Evolutionary conservation across 2,888 invertebrate genomes (phyloP).

Genomic region (Branchellion lobata): DNA sequence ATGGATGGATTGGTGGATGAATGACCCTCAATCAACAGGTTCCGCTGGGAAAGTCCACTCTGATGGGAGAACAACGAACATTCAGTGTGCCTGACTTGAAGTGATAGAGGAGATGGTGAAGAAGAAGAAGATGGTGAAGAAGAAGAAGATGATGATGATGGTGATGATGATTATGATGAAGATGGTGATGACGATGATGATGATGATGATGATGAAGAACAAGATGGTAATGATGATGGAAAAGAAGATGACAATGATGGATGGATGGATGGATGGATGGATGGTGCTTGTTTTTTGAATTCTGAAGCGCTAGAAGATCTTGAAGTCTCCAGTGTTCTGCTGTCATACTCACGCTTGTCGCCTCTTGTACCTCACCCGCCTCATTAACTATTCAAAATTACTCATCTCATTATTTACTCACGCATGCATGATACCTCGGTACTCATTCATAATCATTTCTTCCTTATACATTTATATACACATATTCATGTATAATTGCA

Average conservation of each 20-base stretch:
- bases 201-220: slow-evolving; percentile 5
- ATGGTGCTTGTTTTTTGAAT: not conserved
- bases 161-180: slow-evolving; percentile 39
- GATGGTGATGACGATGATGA: slow-evolving; percentile 3
- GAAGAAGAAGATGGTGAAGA: slow-evolving; percentile 40
- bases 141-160: slow-evolving; percentile 45
- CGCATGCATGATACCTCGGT: too few species aligned
- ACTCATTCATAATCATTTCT: too few species aligned
- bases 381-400: too few species aligned
- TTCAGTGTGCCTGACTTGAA: slow-evolving; percentile 49
- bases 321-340: not conserved
- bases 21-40: slow-evolving; percentile 42
- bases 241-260: slow-evolving; percentile 14
- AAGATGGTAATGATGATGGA: slow-evolving; percentile 18
- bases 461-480: too few species aligned
- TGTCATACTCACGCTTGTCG: too few species aligned
- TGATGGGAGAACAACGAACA: slow-evolving; percentile 52
- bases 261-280: not conserved
- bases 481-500: too few species aligned
- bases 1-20: too few species aligned
- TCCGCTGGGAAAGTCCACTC: slow-evolving; percentile 46
- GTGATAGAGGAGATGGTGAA: slow-evolving; percentile 5
- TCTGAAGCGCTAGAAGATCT: not conserved
- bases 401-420: too few species aligned
- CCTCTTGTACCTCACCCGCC: too few species aligned